Base-by-base conservation (phyloP, 1,140 invertebrate species). In the Diabrotica virgifera region DNA sequence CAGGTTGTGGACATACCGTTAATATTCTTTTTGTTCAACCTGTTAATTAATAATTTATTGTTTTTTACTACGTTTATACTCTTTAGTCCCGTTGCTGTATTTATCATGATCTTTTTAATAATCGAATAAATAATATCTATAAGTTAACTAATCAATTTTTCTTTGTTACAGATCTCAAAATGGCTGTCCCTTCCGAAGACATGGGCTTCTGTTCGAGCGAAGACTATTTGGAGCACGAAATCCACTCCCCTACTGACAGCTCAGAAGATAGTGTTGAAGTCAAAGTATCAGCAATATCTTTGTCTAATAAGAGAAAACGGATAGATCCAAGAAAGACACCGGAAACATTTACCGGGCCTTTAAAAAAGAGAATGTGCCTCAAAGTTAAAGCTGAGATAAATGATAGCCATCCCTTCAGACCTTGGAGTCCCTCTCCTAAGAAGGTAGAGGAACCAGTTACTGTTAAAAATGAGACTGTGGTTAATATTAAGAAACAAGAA, bases 231-330 rank as follows among this genome's bases (percentile, higher is more conserved):
- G 74, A 74, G 50, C 54, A 66, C 13, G 72, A 74, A 24, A 58
- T 76, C 6, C 76, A 78, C 59, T 79, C 78, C 2, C 78, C 78
- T 52, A 79, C 78, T 83, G 67, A 86, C 52, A 85, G 86, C 50
- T 91, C 89, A 14, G 90, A 91, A 69, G 90, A 92, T 78, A 90
- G 89, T 56, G 85, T 91, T 2, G 85, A 90, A 70, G 85, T 87
- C 9, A 85, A 86, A 66, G 81, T 85, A 3, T 83, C 80, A 12
- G 80, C 90, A 5, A 88, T 90, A 50, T 83, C 85, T 1, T 77
- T 87, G 53, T 74, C 82, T 5, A 82, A 83, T 54, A 85, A 87
- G 64, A 85, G 86, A 73, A 91, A 91, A 75, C 81, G 88, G 61
- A 84, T 87, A 9, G 90, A 93, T 63, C 89, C 90, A 0, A 83